These are phyloP conservation scores for Hydrolagus affinis DNA, from an alignment of 2,113 vertebrate genomes.

Conservation along the genomic window DNA sequence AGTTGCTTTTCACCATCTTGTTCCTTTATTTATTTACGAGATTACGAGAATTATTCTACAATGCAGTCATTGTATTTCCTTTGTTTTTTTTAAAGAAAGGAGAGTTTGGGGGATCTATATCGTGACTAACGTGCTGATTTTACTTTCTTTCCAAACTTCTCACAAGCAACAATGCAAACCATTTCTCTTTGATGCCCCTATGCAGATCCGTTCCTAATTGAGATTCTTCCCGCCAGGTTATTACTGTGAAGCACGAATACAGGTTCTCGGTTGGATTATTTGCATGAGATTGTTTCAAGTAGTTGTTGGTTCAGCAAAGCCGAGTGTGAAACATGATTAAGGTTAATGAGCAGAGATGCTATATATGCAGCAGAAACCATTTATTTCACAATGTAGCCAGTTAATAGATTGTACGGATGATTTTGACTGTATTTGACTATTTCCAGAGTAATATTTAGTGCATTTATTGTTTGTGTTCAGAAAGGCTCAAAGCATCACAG, in stretches of 20 bases:
- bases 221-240: background rate
- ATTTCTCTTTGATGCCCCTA: background rate
- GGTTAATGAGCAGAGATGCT: background rate
- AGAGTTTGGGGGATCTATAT: background rate
- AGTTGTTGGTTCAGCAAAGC: too few species aligned
- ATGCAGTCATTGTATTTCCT: background rate
- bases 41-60: background rate
- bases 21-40: background rate
- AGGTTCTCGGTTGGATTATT: background rate
- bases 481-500: background rate
- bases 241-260: background rate
- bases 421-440: background rate
- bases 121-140: background rate
- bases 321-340: too few species aligned
- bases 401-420: background rate
- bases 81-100: background rate
- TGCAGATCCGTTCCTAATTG: background rate
- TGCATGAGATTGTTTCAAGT: slow-evolving; percentile 15
- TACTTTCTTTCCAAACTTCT: background rate
- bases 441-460: background rate
- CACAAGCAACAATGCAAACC: background rate
- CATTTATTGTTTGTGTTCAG: background rate
- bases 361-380: background rate
- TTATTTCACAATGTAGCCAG: background rate
- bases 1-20: background rate